Conservation (phyloP, 2,797 vertebrate species). For the Pteropus rufus region DNA sequence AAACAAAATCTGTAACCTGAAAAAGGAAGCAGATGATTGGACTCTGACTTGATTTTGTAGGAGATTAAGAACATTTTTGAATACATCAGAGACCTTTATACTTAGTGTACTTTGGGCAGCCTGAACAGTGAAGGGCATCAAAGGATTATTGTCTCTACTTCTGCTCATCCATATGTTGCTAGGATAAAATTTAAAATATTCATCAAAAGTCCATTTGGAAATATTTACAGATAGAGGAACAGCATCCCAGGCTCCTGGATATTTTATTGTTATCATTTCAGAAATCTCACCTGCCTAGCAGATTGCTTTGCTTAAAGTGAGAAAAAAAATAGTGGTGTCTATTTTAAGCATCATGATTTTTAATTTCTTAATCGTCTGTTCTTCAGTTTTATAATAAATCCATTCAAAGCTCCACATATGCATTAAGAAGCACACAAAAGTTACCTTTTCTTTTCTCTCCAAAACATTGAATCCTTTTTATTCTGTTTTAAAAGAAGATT, state of each 20-base stretch:
- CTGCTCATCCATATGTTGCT: constrained; percentile 32
- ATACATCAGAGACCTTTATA: not conserved
- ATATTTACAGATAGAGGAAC: constrained; percentile 51
- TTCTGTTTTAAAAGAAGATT: constrained; percentile 58
- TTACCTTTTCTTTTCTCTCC: constrained; percentile 59
- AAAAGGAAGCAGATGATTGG: constrained; percentile 18
- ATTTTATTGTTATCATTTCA: constrained; percentile 60
- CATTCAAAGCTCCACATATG: constrained; percentile 67
- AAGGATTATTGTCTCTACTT: not conserved
- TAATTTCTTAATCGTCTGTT: constrained; percentile 75
- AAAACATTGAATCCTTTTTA: constrained; percentile 61
- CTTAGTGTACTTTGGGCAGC: not conserved
- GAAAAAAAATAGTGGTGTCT: constrained; percentile 60
- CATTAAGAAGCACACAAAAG: constrained; percentile 70
- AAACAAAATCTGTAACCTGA: constrained; percentile 50
- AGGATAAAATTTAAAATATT: constrained; percentile 61
- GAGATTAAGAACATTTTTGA: not conserved
- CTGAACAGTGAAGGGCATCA: not conserved
- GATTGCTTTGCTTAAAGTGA: constrained; percentile 55
- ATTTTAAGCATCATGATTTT: constrained; percentile 74
- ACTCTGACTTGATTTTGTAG: constrained; percentile 2
- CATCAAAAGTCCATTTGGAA: constrained; percentile 58
- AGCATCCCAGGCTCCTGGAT: constrained; percentile 46
- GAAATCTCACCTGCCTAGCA: constrained; percentile 62
- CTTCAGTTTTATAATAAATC: constrained; percentile 69